Evolutionary conservation across 2,797 vertebrate species (phyloP).

Genomic region (Cynodonichthys magdalenae): DNA sequence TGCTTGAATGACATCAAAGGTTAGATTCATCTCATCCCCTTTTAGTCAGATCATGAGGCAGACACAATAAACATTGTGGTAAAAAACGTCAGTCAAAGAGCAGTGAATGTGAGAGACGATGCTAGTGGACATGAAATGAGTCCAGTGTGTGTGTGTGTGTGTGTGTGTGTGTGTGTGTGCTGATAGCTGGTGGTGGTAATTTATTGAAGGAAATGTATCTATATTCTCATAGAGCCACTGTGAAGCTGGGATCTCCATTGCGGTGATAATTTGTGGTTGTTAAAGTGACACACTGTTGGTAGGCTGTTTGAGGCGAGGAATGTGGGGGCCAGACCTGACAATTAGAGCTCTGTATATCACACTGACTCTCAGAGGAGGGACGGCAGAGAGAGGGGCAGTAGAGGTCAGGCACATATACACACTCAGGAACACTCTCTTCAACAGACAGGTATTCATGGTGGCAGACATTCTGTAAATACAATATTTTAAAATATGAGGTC

Average conservation of each 20-base stretch:
- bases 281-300: slow-evolving; percentile 92
- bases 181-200: slow-evolving; percentile 65
- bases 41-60: slow-evolving; percentile 87
- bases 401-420: slow-evolving; percentile 50
- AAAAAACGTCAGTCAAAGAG: slow-evolving; percentile 90
- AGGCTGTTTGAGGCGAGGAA: slow-evolving; percentile 85
- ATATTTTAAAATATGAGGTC: slow-evolving; percentile 26
- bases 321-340: slow-evolving; percentile 84
- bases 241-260: slow-evolving; percentile 90
- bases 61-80: slow-evolving; percentile 92
- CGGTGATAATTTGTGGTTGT: slow-evolving; percentile 94
- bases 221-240: slow-evolving; percentile 87
- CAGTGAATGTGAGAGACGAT: slow-evolving; percentile 34
- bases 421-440: slow-evolving; percentile 25
- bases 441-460: slow-evolving; percentile 13
- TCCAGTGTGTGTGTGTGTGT: slow-evolving; percentile 39
- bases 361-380: slow-evolving; percentile 66
- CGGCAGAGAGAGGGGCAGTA: slow-evolving; percentile 51
- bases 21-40: slow-evolving; percentile 84
- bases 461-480: slow-evolving; percentile 29
- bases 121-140: slow-evolving; percentile 77
- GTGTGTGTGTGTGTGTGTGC: slow-evolving; percentile 21
- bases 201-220: slow-evolving; percentile 94
- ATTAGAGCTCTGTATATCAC: slow-evolving; percentile 84
- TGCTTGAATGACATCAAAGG: slow-evolving; percentile 88